Base-by-base conservation (phyloP, 2,113 vertebrate genomes). In the Caracal caracal region DNA sequence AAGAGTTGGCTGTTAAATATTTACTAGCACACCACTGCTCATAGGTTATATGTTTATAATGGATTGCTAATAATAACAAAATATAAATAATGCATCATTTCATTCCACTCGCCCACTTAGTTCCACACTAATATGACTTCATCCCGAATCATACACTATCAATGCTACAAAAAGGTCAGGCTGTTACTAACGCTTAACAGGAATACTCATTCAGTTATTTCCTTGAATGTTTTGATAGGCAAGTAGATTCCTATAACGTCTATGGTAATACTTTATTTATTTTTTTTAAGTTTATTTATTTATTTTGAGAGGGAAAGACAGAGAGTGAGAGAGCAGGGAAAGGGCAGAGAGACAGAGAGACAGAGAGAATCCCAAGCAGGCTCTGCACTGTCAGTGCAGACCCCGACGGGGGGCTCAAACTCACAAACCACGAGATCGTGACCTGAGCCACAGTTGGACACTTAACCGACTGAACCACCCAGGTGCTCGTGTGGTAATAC, bases 21-120 rank as follows among this genome's bases (percentile, higher is more conserved):
- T 96, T 79, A 89, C 83, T 87, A 88, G 53, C 35, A 76, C 16
- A 90, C 37, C n/a, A 90, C 20, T 73, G 35, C 35, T 79, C 73
- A 59, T 76, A 90, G 30, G 13, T 75, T 94, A 59, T 70, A 71
- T 68, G 22, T 71, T 96, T 82, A 90, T 35, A 84, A 78, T 83
- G 49, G 92, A 86, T 97, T 93, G 53, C 61, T 87, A 87, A 71
- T 53, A 90, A 90, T 66, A 90, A 93, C 20, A 70, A 93, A 96
- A 94, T 79, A 93, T 61, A 35, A 96, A 68, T 89, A 89, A 92
- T 70, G 22, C 40, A 84, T 66, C 24, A 37, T 68, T 76, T 94
- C 28, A 90, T 53, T 88, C 12, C 17, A 56, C 10, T 88, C 49
- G 63, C 10, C 80, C 47, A 59, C 76, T 94, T 84, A 66, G n/a